Base-by-base conservation (phyloP, 2,888 invertebrate species). In the Limnephilus marmoratus region DNA sequence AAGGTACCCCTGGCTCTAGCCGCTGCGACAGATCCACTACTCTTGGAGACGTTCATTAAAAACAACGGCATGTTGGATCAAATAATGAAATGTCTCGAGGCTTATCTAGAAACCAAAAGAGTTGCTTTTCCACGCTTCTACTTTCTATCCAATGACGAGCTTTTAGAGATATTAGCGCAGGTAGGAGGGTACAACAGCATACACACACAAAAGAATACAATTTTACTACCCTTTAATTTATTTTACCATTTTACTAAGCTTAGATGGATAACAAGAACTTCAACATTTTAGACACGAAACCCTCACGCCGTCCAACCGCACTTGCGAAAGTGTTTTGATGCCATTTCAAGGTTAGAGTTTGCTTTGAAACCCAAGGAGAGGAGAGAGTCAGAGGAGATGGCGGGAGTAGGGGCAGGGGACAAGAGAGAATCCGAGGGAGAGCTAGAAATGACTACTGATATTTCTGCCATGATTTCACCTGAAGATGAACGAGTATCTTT, bases 231-330 rank as follows among this genome's bases (percentile, higher is more conserved):
- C 13, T 49, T 15, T 15, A 15, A 0, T 49, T 15, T 49, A 49
- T 1, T 49, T 15, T 49, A 49, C 1, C 53, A 53, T 53, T 53
- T 53, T 53, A 53, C 53, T 18, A 68, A 68, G 18, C 68, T 5
- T 24, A 68, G 13, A 24, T 68, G 68, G 68, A 24, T 68, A 68
- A 9, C 24, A 68, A 68, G 24, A 68, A 68, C 24, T 68, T 34
- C 12, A 34, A 34, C 31, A 82, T 41, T 94, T 92, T 94, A 97
- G 97, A 98, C 98, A 0, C 96, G 98, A 94, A 98, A 99, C 95
- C 98, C 98, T 0, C 98, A 98, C 94, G 98, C 98, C 0, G 98
- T 99, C 0, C 99, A 99, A 94, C 98, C 98, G 15, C 98, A 99
- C 95, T 95, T 99, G 90, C 96, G 98, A 90, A 99, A 99, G 95